These are phyloP conservation scores for Apogon talboti DNA, from an alignment of 2,797 vertebrate species.

Conservation along the genomic window DNA sequence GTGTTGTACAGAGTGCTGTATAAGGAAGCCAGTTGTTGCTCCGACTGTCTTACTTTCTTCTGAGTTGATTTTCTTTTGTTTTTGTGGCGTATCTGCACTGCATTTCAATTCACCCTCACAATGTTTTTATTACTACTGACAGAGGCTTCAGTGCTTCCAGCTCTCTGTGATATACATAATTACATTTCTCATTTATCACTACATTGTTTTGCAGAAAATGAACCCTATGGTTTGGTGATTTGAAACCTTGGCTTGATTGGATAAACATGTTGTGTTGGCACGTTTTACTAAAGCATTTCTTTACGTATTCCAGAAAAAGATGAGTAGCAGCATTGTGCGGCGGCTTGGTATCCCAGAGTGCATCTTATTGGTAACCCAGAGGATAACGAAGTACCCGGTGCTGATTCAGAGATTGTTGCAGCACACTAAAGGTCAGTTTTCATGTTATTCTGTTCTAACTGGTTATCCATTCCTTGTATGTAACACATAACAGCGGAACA, in stretches of 20 bases:
- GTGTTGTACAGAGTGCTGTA: background rate
- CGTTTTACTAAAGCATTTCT: constrained; percentile 26
- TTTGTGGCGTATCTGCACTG: constrained; percentile 10
- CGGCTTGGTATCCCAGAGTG: constrained; percentile 96
- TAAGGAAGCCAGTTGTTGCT: background rate
- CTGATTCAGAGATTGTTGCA: constrained; percentile 93
- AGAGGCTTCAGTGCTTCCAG: background rate
- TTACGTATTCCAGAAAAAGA: constrained; percentile 90
- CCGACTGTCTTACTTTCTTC: background rate
- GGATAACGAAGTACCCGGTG: constrained; percentile 98
- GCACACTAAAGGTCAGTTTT: constrained; percentile 90
- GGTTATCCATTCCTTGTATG: background rate
- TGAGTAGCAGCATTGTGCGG: constrained; percentile 93
- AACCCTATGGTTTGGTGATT: constrained; percentile 16
- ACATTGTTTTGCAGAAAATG: constrained; percentile 10
- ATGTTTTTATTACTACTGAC: background rate
- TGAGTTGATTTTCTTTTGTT: background rate
- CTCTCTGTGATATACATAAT: constrained; percentile 14
- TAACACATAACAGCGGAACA: background rate
- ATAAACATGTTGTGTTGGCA: constrained; percentile 30
- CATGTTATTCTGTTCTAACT: background rate
- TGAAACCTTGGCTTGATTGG: constrained; percentile 15
- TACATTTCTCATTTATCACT: constrained; percentile 7
- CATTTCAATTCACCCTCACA: background rate
- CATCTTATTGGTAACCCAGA: constrained; percentile 95